Base-by-base conservation (phyloP, 2,888 invertebrate genomes). In the Ophioninae sp. region DNA sequence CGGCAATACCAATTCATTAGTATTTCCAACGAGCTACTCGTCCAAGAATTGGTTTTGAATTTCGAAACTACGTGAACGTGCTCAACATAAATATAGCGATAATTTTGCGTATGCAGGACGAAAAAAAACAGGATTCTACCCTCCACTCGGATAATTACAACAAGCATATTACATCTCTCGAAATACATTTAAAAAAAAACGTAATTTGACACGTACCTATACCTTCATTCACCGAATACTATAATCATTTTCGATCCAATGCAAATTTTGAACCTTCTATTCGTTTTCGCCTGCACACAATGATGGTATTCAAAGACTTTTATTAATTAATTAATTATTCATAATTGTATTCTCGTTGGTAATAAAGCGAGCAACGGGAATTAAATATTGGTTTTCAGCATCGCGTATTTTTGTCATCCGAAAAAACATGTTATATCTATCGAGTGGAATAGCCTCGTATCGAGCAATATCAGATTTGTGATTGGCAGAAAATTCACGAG, bases 1-100 rank as follows among this genome's bases (percentile, higher is more conserved):
- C 23, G 20, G 67, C 44, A 69, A 69, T 63, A 41, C 68, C 75
- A 56, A 71, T 65, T 77, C 80, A 83, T 83, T 77, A 77, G 80
- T 74, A 58, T 74, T 80, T 77, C 73, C 69, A 51, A 69, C 59
- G 44, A 6, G 65, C 6, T 9, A 17, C 22, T 20, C 10, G 7
- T 39, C 41, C 20, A 20, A 41, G 69, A 44, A 51, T 44, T 20
- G 44, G n/a, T 23, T 65, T 68, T 10, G 41, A 39, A 73, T 10
- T 68, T 64, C 39, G 13, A 64, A 22, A 64, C 22, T 41, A 59
- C 30, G 17, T 17, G 13, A 65, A 39, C 22, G 64, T 17, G 39
- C 6, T 20, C 72, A 37, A 44, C 23, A 44, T 63, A 13, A 56
- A 61, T 30, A 61, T 68, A 44, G 23, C 22, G 76, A 56, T 67